Conservation (phyloP, 2,113 vertebrate genomes). For the Calypte anna region DNA sequence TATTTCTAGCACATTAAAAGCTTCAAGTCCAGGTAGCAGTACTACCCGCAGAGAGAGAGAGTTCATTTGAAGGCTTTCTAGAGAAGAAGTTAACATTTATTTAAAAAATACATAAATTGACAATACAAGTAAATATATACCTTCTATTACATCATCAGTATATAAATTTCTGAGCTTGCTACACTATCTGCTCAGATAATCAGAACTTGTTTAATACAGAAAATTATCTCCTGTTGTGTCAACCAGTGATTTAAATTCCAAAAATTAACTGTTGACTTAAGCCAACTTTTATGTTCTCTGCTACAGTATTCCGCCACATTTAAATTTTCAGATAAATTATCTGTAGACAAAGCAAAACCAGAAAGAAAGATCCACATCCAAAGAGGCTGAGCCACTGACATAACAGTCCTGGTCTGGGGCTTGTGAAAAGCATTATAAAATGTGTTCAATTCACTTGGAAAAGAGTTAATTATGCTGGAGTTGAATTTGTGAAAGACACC, state of each 20-base stretch:
- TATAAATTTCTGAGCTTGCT: background rate
- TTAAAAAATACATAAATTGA: background rate
- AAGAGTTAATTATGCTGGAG: background rate
- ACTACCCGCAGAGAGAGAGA: background rate
- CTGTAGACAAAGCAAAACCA: constrained; percentile 1
- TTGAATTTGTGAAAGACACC: background rate
- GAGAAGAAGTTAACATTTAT: background rate
- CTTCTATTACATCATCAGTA: background rate
- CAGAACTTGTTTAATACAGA: background rate
- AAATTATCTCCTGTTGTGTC: background rate
- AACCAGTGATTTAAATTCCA: background rate
- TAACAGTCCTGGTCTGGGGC: background rate
- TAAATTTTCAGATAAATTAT: background rate
- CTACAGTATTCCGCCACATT: background rate
- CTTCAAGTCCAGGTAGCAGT: background rate
- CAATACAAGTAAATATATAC: background rate
- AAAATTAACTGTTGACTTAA: background rate
- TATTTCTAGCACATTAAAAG: background rate
- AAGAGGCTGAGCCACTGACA: background rate
- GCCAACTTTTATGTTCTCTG: background rate
- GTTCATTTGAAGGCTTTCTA: background rate
- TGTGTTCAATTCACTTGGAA: background rate
- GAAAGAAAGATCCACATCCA: background rate
- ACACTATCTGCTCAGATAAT: background rate
- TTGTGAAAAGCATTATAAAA: background rate